Base-by-base conservation (phyloP, 2,888 invertebrate genomes). In the Lamproptera curius region DNA sequence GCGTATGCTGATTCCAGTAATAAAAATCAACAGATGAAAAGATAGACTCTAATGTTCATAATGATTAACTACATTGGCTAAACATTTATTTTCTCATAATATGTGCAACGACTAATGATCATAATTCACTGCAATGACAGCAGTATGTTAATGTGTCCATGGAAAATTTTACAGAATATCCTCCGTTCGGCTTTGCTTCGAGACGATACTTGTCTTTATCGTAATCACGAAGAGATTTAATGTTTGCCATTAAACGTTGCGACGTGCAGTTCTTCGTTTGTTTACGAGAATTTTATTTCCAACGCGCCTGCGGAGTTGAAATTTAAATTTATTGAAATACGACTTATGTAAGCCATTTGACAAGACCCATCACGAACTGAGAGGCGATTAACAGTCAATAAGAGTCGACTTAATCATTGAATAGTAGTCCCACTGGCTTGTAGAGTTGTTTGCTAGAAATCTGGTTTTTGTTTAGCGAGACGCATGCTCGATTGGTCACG, bases 401-500 rank as follows among this genome's bases (percentile, higher is more conserved):
- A 14, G 34, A 37, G 14, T 48, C 40, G 51, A 35, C 42, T 42
- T 48, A 53, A 46, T 41, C 31, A 48, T 50, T 56, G 57, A n/a
- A n/a, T 59, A 52, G 53, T 55, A 41, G 42, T 49, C 39, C 35
- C 36, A 20, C 28, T 14, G 58, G 63, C 6, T 20, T 20, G 62
- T 52, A 58, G 60, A 57, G 42, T 61, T 53, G 62, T 60, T 71
- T 71, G 67, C 67, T 68, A 59, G 58, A 59, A 71, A 66, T 73
- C 72, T 63, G 70, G 69, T 73, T 70, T 72, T 73, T 75, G 68
- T 58, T 57, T 31, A 31, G 50, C 56, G 64, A 63, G 54, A 56
- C 53, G 55, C 66, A 70, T 73, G 61, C 63, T 57, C 59, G 64
- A 74, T 72, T 62, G 59, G 67, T 47, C 56, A 56, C 65, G 70